Evolutionary conservation across 2,888 invertebrate species (phyloP).

Genomic region (Coremacera marginata): DNA sequence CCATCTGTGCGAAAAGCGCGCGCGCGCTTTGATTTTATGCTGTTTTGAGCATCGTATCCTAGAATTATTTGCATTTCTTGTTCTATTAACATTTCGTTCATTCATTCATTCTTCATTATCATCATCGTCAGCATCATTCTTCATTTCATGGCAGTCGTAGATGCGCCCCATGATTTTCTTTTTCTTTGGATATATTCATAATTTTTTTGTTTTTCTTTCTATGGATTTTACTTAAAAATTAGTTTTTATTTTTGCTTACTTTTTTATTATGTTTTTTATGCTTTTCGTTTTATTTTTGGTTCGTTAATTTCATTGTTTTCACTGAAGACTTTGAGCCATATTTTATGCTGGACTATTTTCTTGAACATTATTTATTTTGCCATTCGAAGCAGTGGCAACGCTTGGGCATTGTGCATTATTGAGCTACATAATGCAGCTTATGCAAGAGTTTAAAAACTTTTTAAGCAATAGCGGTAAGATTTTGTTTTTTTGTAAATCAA

Average conservation of each 20-base stretch:
- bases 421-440: too few relatives aligned
- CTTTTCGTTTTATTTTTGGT: constrained; percentile 50
- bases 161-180: background rate
- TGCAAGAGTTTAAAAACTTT: too few relatives aligned
- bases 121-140: background rate
- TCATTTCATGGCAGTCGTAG: background rate
- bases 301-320: constrained; percentile 64
- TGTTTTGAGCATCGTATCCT: constrained; percentile 42
- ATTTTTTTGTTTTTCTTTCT: background rate
- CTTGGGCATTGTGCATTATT: background rate
- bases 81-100: background rate
- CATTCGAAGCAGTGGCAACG: constrained; percentile 30
- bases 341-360: constrained; percentile 21
- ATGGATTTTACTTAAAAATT: background rate
- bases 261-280: background rate
- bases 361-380: constrained; percentile 30
- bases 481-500: too few relatives aligned
- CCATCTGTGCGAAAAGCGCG: constrained; percentile 56
- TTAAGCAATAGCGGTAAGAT: too few relatives aligned
- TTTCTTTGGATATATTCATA: background rate
- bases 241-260: background rate
- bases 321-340: constrained; percentile 46
- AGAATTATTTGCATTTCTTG: constrained; percentile 9
- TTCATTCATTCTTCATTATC: background rate
- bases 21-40: constrained; percentile 60